phyloP scores from a whole-genome alignment of 2,113 vertebrate species.

The Dasypus novemcinctus region DNA sequence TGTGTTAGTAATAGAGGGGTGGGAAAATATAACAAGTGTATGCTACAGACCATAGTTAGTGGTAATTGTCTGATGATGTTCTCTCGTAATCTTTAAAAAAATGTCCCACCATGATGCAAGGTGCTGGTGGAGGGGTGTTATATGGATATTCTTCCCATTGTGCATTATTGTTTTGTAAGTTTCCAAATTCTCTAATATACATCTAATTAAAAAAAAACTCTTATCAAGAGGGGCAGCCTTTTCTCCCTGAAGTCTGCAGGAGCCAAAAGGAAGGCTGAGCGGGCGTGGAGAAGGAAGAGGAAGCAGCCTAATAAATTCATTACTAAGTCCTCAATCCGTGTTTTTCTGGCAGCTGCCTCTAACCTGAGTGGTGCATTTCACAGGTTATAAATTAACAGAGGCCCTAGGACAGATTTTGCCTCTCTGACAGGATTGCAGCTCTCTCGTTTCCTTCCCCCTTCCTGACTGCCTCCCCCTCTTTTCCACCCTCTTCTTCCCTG shows the following conservation, averaged over 20 bases:
- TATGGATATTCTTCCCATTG: no score
- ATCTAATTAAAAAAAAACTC: no score
- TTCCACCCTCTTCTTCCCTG: neutral
- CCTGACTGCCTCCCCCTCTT: neutral
- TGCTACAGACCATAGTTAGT: no score
- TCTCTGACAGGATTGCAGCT: neutral
- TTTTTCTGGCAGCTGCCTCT: neutral
- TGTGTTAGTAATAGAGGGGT: no score
- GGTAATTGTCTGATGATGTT: no score
- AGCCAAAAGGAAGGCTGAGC: neutral
- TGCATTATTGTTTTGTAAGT: no score
- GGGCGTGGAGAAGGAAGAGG: neutral
- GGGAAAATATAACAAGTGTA: no score
- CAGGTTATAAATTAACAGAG: conserved; percentile 54
- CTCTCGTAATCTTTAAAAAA: no score
- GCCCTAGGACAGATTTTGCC: neutral
- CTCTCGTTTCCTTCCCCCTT: neutral
- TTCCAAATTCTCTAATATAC: no score
- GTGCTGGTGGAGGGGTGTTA: no score
- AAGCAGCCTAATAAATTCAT: neutral
- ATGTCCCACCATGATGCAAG: no score
- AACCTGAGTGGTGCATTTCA: conserved; percentile 57
- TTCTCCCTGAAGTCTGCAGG: neutral
- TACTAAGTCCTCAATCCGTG: neutral
- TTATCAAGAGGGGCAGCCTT: neutral